Evolutionary conservation across 2,113 vertebrate genomes (phyloP), one percentile per base, ranked within the genome.

Genomic region (Poecile atricapillus): DNA sequence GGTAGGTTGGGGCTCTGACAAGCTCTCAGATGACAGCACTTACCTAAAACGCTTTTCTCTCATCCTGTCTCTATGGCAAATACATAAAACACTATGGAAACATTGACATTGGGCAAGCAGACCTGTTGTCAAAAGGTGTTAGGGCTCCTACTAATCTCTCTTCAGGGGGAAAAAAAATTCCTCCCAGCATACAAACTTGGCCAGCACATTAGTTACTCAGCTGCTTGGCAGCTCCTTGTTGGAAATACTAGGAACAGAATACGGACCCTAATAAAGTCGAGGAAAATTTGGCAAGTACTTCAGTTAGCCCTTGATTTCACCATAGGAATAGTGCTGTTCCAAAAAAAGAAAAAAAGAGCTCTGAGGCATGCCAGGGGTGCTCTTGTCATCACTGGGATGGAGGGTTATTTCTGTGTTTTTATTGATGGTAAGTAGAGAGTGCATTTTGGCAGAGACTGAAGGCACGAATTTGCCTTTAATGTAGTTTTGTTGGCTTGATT

Each of bases 101-200:
- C 76, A 75, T 15, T 63, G 89, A 47, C 83, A 53, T 1, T n/a
- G 64, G 68, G 85, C 75, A 47, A 63, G 85, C 10, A 78, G 80
- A 89, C 64, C 90, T 88, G 83, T 78, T 96, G 94, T 93, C 92
- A 94, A 17, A 90, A 93, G 76, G 83, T 93, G 76, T 96, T 90
- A 92, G 31, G 64, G 41, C 56, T 93, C 47, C 73, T 70, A 59
- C 50, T 95, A 41, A 85, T 86, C 87, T 81, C 47, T 75, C 93
- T 69, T 83, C 13, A 17, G 52, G 59, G 53, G 53, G 50, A 16
- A 11, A 25, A 19, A 27, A 58, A 35, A 44, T 63, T 58, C 47
- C 35, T 89, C 62, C 46, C 50, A 58, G 35, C 67, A 1, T 74
- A 56, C 47, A 46, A 64, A 94, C 76, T 95, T 97, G 95, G 94